Evolutionary conservation across 1,140 invertebrate genomes (phyloP), one percentile per base, ranked within the genome.

Genomic region (Temnothorax nylanderi): DNA sequence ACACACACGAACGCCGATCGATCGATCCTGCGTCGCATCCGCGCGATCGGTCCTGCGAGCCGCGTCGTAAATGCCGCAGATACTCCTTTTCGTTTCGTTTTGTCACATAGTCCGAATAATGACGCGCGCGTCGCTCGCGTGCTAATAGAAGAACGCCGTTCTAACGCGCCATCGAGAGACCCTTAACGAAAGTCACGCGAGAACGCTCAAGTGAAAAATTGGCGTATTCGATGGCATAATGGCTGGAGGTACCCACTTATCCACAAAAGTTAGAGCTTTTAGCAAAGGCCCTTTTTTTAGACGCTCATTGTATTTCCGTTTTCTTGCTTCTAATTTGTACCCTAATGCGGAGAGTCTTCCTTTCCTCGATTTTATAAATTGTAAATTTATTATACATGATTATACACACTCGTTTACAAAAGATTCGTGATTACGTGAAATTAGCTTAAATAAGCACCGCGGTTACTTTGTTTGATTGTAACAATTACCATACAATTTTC

Each of bases 51-150:
- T 89, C 85, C 84, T 89, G 80, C 75, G 64, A 72, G 26, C 54
- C 51, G 72, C 51, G 26, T 26, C 87, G 77, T 85, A 85, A 90
- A 87, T 84, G 77, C 81, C 77, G 74, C 82, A 47, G 54, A 54
- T 37, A 76, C 86, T 90, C 77, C 77, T 86, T 71, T 72, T 71
- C 18, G 34, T 75, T 16, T 58, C 44, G 10, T 69, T 87, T 90
- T 81, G 88, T 89, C 89, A 84, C 77, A 77, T 88, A 90, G 71
- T 51, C 62, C 54, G 37, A 72, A 76, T 91, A 90, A 90, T 89
- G 69, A 90, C 88, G 86, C 65, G 69, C 51, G 77, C 88, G 54
- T 78, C 82, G 72, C 62, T 77, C 88, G 84, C 81, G 47, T 72
- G 51, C 51, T 34, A 21, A 47, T 78, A 78, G 58, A 78, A n/a